These are phyloP conservation scores for Leucopternis melanops DNA, from an alignment of 2,113 vertebrate species.

Conservation along the genomic window DNA sequence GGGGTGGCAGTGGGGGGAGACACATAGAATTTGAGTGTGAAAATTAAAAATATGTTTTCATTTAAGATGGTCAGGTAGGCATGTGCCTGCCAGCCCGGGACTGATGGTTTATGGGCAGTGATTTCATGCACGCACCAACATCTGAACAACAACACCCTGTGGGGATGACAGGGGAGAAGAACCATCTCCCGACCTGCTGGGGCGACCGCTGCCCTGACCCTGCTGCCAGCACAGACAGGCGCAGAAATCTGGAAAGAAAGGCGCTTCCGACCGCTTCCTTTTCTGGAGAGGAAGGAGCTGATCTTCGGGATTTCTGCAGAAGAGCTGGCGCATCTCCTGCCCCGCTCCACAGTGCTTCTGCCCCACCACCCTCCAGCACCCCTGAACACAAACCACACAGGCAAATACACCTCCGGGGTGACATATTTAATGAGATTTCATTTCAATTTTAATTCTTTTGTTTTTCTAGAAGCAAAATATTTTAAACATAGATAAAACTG, in stretches of 20 bases:
- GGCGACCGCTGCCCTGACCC: accelerated
- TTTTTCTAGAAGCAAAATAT: background rate
- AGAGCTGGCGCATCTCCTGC: background rate
- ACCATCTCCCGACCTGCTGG: background rate
- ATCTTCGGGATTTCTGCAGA: background rate
- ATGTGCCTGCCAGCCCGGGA: accelerated
- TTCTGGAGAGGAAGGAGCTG: background rate
- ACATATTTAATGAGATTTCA: accelerated
- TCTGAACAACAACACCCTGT: accelerated
- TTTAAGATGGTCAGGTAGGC: background rate
- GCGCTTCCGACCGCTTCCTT: background rate
- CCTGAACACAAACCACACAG: background rate
- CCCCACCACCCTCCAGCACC: background rate
- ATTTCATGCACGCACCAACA: background rate
- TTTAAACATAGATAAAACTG: background rate
- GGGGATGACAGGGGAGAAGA: background rate
- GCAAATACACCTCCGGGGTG: accelerated
- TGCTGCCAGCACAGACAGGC: background rate
- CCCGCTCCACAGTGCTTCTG: background rate
- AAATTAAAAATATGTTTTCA: background rate
- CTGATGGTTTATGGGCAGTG: background rate
- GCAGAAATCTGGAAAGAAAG: background rate
- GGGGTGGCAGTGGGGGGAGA: background rate
- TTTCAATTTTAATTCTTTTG: too few relatives aligned
- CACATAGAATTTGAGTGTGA: accelerated